Evolutionary conservation across 2,113 vertebrate genomes (phyloP).

Genomic region (Xenopus borealis): DNA sequence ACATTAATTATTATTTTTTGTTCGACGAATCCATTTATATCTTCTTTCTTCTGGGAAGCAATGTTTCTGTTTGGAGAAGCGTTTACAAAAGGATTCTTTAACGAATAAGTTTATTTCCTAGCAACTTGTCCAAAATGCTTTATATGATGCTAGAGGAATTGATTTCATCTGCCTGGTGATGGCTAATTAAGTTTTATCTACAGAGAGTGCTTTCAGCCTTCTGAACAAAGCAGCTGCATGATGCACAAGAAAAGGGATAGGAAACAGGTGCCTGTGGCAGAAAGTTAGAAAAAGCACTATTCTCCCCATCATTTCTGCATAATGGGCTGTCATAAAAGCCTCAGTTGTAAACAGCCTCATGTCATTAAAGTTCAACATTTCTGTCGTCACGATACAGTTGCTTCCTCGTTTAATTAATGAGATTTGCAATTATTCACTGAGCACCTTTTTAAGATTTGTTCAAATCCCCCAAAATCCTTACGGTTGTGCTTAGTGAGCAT

Average conservation of each 20-base stretch:
- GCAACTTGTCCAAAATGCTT: slow-evolving; percentile 44
- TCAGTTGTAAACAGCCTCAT: slow-evolving; percentile 46
- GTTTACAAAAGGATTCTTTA: slow-evolving; percentile 16
- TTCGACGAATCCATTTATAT: too few species aligned
- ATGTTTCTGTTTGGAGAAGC: slow-evolving; percentile 2
- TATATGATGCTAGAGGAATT: slow-evolving; percentile 27
- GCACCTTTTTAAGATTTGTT: background rate
- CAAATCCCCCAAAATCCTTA: background rate
- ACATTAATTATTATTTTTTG: too few species aligned
- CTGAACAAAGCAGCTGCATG: slow-evolving; percentile 49
- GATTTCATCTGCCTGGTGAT: slow-evolving; percentile 47
- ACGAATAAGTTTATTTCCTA: slow-evolving; percentile 43
- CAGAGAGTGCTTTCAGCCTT: slow-evolving; percentile 47
- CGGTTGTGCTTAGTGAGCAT: background rate
- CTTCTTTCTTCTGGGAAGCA: too few species aligned
- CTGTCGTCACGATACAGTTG: slow-evolving; percentile 5
- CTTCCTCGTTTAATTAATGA: slow-evolving; percentile 15
- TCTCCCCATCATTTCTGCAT: slow-evolving; percentile 50
- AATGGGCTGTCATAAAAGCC: slow-evolving; percentile 50
- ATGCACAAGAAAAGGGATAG: slow-evolving; percentile 51
- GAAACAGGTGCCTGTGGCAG: slow-evolving; percentile 46
- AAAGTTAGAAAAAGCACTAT: slow-evolving; percentile 49
- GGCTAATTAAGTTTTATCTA: slow-evolving; percentile 59
- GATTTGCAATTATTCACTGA: background rate
- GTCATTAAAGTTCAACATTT: slow-evolving; percentile 19